These are phyloP conservation scores for Timema cristinae DNA, from an alignment of 2,888 invertebrate genomes.

Conservation along the genomic window DNA sequence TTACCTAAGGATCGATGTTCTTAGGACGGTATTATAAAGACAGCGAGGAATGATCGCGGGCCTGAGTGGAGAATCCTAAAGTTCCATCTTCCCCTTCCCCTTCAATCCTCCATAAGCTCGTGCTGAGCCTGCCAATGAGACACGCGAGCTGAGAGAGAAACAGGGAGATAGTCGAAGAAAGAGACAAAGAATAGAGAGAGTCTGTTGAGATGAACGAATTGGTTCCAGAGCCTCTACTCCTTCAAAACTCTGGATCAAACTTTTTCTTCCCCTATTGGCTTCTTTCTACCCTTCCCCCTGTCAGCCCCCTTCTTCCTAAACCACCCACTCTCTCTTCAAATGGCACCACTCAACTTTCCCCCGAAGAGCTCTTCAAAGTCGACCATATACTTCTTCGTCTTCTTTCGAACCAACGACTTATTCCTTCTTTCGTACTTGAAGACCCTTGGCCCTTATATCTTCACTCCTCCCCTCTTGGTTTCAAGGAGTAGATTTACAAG, in stretches of 20 bases:
- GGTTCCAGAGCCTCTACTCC: no score
- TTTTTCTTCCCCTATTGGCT: no score
- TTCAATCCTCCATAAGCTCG: not conserved
- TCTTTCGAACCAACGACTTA: not conserved
- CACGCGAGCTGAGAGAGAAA: not conserved
- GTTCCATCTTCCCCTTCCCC: not conserved
- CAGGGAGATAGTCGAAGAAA: no score
- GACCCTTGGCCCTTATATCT: no score
- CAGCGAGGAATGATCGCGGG: not conserved
- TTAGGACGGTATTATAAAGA: not conserved
- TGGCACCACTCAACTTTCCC: slow-evolving; percentile 8
- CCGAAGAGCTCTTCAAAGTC: slow-evolving; percentile 8
- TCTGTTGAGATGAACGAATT: not conserved
- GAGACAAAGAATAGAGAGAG: not conserved
- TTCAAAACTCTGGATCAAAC: no score
- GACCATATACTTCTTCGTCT: slow-evolving; percentile 14
- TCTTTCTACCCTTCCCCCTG: no score
- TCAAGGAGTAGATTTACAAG: no score
- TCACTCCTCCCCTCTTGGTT: no score
- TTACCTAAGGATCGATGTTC: not conserved
- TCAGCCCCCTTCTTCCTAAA: not conserved
- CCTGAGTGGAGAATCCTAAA: not conserved
- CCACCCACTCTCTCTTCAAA: slow-evolving; percentile 1
- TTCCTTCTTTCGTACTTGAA: slow-evolving; percentile 3
- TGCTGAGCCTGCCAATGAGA: slow-evolving; percentile 12